Base-by-base conservation (phyloP, 2,797 vertebrate genomes). In the Eulemur coronatus region DNA sequence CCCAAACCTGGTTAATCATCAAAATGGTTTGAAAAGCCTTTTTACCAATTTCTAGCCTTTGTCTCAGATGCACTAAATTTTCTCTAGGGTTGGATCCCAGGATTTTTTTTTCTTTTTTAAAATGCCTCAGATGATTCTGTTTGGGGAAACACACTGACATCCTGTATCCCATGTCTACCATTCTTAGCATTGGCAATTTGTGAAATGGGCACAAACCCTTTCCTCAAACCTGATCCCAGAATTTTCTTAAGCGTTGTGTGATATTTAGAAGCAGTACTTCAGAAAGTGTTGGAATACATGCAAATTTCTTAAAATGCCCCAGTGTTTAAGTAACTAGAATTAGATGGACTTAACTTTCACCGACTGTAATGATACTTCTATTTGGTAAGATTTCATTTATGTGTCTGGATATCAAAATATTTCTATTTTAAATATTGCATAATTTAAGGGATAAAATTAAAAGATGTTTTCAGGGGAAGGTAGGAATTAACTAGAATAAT, bases 141-240 rank as follows among this genome's bases (percentile, higher is more conserved):
- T 94, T 41, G 33, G 33, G 46, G 33, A 92, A 92, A 65, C 46
- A 43, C 1, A 26, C 30, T 95, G 70, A 28, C 63, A 73, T 12
- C 26, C 46, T 85, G 12, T 46, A 70, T 89, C 52, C 43, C 33
- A 28, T 70, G 33, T 24, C 18, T 82, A 48, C 24, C 85, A 91
- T 85, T 96, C 70, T 87, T 93, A 59, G 95, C 52, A 91, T 70
- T 46, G 85, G 28, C 63, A 82, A 24, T 95, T 81, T 93, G 73
- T 93, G 63, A 94, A 88, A 73, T 89, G 82, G 33, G 1, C 78
- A 82, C 69, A 75, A 93, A 86, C 17, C 22, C 46, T 81, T 11
- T 43, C 89, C 78, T 89, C n/a, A 82, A 59, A 82, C 63, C n/a
- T 43, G 28, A n/a, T 72, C 63, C 67, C 30, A 79, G 48, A 93